Evolutionary conservation across 2,888 invertebrate genomes (phyloP), one percentile per base, ranked within the genome.

Genomic region (Toxonevra muliebris): DNA sequence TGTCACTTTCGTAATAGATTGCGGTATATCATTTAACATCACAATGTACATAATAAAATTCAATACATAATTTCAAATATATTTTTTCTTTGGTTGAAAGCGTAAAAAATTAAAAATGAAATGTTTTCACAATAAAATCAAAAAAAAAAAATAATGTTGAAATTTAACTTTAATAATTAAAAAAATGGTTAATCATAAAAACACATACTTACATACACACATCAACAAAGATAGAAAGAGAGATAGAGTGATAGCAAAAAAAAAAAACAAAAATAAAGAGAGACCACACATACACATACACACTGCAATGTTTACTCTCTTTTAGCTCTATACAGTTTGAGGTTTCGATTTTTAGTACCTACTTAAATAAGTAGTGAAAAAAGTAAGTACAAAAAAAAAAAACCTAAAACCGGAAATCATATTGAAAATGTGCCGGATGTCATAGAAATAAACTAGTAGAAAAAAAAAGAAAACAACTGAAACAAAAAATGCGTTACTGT

Each of bases 391-490:
- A 30, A 4, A 30, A 30, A 50, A 61, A 53, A 30, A 30, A 30
- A 30, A 7, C n/a, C n/a, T n/a, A n/a, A n/a, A 54, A 63, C 67
- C 67, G 67, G 67, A 68, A 68, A 68, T 63, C 59, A 68, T 63
- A 63, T 68, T 59, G 63, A 68, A 68, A 63, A 62, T 68, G 50
- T 68, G 43, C 67, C 67, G 67, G 67, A 68, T 68, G 67, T 58
- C 61, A 68, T 58, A 63, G 67, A 68, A 53, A 43, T 30, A 30
- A 30, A 30, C 30, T 4, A 30, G 30, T 30, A 30, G 7, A 30
- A 30, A 30, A 2, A 2, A 30, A 30, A 30, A 30, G 7, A 2
- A 30, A 30, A 30, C 50, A 45, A 66, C 54, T 55, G 55, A 55
- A 61, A 40, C 48, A 61, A 19, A 42, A 43, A 4, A 54, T 8